Base-by-base conservation (phyloP, 2,113 vertebrate genomes). In the cat (Felis catus) region DNA sequence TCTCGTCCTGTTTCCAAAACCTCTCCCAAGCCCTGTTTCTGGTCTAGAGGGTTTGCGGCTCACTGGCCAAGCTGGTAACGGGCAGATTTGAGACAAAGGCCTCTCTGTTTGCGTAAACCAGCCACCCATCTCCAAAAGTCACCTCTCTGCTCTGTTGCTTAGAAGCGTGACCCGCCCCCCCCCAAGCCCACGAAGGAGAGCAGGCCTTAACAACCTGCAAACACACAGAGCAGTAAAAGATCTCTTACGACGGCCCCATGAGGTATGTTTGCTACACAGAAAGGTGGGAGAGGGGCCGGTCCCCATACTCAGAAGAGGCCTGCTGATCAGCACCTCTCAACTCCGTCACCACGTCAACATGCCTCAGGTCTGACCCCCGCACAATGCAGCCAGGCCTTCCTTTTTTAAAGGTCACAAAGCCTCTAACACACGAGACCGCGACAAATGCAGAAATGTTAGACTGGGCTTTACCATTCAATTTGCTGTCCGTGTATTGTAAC, bases 331-430 rank as follows among this genome's bases (percentile, higher is more conserved):
- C 11, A 15, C 13, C 15, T 36, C 55, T 23, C 53, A 55, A 8
- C 11, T 33, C 48, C 29, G 1, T 71, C 73, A 27, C 48, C 45
- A 4, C 82, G 5, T 55, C 41, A 5, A 11, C 0, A 0, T n/a
- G 31, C 74, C 83, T 92, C 65, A 29, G 55, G 65, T 88, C 88
- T 85, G 68, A 73, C 51, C 7, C 79, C 76, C 36, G 29, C 55
- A 71, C 90, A 92, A 73, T 19, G 41, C 70, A 94, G 21, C 9
- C 7, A 45, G 21, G 7, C 6, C 36, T 70, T 84, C 19, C 45
- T 87, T 74, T 76, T 95, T 79, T 14, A 95, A 95, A 91, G 14
- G 53, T 89, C 48, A 23, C 4, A n/a, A 51, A 79, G 23, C n/a
- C 31, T 68, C 82, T 16, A 29, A 61, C 58, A 33, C 31, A 25